These are phyloP conservation scores for Spatulosminthurus flaviceps DNA, from an alignment of 2,888 invertebrate species.

Conservation along the genomic window DNA sequence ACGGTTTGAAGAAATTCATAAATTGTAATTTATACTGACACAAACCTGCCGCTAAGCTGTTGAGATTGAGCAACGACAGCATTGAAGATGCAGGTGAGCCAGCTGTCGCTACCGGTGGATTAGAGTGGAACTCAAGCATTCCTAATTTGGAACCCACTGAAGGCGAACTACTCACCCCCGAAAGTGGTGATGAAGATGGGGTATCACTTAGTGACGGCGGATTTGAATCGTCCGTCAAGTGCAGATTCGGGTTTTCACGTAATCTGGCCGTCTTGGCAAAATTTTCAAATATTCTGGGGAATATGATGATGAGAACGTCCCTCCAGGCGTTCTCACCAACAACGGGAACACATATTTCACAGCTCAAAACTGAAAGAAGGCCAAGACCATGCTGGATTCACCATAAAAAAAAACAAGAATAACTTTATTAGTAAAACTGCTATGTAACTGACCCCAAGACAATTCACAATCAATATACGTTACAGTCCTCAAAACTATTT, in stretches of 20 bases:
- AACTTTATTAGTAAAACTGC: no score
- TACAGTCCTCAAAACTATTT: no score
- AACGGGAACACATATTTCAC: slow-evolving; percentile 45
- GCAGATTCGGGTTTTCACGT: slow-evolving; percentile 69
- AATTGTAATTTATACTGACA: slow-evolving; percentile 52
- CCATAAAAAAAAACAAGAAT: no score
- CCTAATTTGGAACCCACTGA: slow-evolving; percentile 62
- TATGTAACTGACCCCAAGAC: no score
- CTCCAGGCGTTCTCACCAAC: slow-evolving; percentile 39
- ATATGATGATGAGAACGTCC: slow-evolving; percentile 39
- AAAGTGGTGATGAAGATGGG: slow-evolving; percentile 69
- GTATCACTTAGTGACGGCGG: slow-evolving; percentile 70
- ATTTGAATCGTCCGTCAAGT: slow-evolving; percentile 66
- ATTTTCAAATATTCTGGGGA: not conserved
- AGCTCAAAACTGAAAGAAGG: slow-evolving; percentile 1
- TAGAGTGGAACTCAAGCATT: slow-evolving; percentile 64
- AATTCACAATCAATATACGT: no score
- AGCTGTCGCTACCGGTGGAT: slow-evolving; percentile 64
- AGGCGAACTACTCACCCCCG: slow-evolving; percentile 67
- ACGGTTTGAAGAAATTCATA: not conserved
- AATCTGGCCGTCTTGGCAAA: slow-evolving; percentile 69
- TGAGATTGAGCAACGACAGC: slow-evolving; percentile 72
- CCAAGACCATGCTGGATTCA: not conserved
- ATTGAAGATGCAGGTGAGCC: slow-evolving; percentile 67
- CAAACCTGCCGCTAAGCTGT: slow-evolving; percentile 68